Evolutionary conservation across 1,140 invertebrate genomes (phyloP).

Genomic region (Drosophila santomea): DNA sequence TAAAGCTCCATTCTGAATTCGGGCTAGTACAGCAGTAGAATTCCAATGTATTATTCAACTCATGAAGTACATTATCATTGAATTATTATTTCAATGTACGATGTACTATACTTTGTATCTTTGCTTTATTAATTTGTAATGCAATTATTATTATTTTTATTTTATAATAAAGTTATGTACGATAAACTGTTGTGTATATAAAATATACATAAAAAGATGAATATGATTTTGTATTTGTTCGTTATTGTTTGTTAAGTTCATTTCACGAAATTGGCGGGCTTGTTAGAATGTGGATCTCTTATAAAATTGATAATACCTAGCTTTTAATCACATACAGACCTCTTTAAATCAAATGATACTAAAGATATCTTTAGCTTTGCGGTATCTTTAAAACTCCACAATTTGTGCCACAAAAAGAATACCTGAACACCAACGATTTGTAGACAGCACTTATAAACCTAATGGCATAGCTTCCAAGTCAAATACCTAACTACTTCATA

Average conservation of each 20-base stretch:
- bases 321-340: conserved; percentile 11
- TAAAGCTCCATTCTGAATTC: conserved; percentile 36
- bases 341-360: conserved; percentile 30
- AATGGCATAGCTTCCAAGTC: conserved; percentile 3
- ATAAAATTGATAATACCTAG: conserved; percentile 12
- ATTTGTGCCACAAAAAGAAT: conserved; percentile 53
- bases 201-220: conserved; percentile 78
- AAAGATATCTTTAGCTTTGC: neutral
- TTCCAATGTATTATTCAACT: conserved; percentile 54
- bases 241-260: conserved; percentile 21
- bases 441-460: conserved; percentile 16
- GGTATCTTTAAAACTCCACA: conserved; percentile 4
- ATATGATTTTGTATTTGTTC: conserved; percentile 60
- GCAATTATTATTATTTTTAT: conserved; percentile 72
- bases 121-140: conserved; percentile 81
- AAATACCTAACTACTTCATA: conserved; percentile 32
- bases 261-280: neutral
- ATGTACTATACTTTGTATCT: conserved; percentile 61
- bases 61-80: conserved; percentile 28
- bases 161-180: conserved; percentile 69
- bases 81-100: conserved; percentile 55
- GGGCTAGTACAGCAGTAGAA: conserved; percentile 26
- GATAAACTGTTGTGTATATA: conserved; percentile 79
- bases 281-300: conserved; percentile 9
- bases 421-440: conserved; percentile 52